Evolutionary conservation across 1,140 invertebrate genomes (phyloP), one percentile per base, ranked within the genome.

Genomic region (Cheumatopsyche charites): DNA sequence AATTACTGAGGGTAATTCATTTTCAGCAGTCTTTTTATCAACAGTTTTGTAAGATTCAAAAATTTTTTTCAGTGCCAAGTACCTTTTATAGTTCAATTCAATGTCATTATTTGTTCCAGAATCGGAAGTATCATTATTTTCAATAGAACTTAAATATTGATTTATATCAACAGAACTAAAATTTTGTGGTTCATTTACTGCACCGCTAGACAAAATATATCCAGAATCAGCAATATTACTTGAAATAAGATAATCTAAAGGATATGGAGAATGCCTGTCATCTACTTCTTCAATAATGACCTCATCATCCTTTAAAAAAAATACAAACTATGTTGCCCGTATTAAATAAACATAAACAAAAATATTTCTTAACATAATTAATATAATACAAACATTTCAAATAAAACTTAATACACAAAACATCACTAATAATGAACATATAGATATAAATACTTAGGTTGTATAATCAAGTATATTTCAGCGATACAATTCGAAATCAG

Each of bases 221-320:
- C 41, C 68, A 2, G 5, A 47, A 7, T n/a, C n/a, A n/a, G 47
- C 9, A 55, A 13, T 43, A 66, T 21, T 65, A 15, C 67, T 29
- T 25, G 62, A 6, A n/a, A n/a, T n/a, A 63, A 63, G 67, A 81
- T 82, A 17, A 79, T 80, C 80, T 70, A 80, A 72, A 80, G 79
- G 81, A 77, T 79, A 80, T 78, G 80, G 78, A 75, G 55, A 78
- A 79, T 83, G 79, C 77, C 82, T 78, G 78, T 83, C 82, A 62
- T 81, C 79, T 77, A 83, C 78, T 79, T 85, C 83, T 80, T 84
- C 83, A 79, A 82, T 82, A 80, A 82, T 80, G 62, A 83, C 79
- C 80, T 83, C 81, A 77, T 77, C 78, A 78, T 82, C 83, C 83
- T 85, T 85, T 82, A 85, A 85, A 84, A 80, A 82, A 81, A 85